Percentiles rank a stretch among this genome's conserved stretches.
These are phyloP conservation scores for Orgyia antiqua DNA, from an alignment of 2,888 invertebrate genomes.

Conservation along the genomic window DNA sequence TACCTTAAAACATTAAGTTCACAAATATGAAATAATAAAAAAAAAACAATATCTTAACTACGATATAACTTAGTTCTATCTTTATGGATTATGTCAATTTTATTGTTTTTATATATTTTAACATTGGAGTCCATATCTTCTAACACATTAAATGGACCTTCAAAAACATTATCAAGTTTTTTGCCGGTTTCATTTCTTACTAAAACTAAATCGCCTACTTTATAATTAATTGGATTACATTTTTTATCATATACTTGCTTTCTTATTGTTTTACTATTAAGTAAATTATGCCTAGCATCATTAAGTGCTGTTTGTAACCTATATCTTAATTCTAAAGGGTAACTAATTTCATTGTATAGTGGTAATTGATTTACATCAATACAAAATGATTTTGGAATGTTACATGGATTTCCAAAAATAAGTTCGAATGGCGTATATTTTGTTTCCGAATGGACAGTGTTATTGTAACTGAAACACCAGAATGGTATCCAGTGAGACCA, in stretches of 20 bases:
- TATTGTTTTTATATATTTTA: background rate
- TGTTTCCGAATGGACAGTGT: background rate
- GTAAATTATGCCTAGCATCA: background rate
- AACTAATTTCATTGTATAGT: constrained; percentile 6
- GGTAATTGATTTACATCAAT: constrained; percentile 4
- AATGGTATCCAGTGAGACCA: constrained; percentile 1
- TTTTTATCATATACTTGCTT: background rate
- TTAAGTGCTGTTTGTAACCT: constrained; percentile 4
- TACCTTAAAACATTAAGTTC: no score
- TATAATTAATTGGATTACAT: background rate
- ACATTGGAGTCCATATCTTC: background rate
- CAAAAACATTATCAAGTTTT: background rate
- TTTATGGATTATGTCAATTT: background rate
- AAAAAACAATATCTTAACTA: no score
- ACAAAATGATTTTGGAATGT: background rate
- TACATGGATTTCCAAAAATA: constrained; percentile 4
- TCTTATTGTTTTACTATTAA: no score
- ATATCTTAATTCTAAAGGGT: constrained; percentile 5
- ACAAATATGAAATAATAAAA: no score
- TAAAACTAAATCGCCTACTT: constrained; percentile 1
- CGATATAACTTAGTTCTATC: no score
- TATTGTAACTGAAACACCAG: background rate
- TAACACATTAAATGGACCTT: background rate
- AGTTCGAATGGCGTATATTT: constrained; percentile 2
- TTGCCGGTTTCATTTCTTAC: background rate